phyloP scores from a whole-genome alignment of 2,888 invertebrate genomes.

The Rhamphomyia laevipes region DNA sequence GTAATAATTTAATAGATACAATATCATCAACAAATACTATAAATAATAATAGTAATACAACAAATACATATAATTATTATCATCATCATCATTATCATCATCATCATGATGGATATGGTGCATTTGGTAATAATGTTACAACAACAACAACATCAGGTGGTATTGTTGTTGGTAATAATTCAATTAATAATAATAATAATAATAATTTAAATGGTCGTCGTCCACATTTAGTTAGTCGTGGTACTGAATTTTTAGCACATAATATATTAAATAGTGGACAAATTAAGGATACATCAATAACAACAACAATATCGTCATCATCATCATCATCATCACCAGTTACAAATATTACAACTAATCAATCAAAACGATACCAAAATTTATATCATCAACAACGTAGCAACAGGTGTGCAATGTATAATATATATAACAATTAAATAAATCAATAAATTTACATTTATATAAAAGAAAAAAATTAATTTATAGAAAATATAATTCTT shows the following conservation, averaged over 20 bases:
- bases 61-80: conserved; percentile 3
- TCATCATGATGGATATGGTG: conserved; percentile 7
- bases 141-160: conserved; percentile 9
- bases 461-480: too few species aligned
- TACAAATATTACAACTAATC: background rate
- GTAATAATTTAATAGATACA: conserved; percentile 3
- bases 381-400: background rate
- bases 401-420: background rate
- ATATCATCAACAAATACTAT: conserved; percentile 2
- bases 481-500: too few species aligned
- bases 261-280: conserved; percentile 6
- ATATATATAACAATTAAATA: too few species aligned
- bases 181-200: conserved; percentile 4
- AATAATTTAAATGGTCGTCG: conserved; percentile 11
- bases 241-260: conserved; percentile 16
- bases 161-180: conserved; percentile 11
- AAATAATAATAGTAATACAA: background rate
- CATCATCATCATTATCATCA: conserved; percentile 9
- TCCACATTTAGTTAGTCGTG: conserved; percentile 15
- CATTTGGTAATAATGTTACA: background rate
- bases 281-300: background rate
- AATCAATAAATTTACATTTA: too few species aligned
- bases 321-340: background rate
- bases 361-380: background rate
- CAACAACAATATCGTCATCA: conserved; percentile 3